Percentiles rank a stretch among this genome's conserved stretches.
Conservation (phyloP, 2,888 invertebrate species). For the Dexiosoma caninum region DNA sequence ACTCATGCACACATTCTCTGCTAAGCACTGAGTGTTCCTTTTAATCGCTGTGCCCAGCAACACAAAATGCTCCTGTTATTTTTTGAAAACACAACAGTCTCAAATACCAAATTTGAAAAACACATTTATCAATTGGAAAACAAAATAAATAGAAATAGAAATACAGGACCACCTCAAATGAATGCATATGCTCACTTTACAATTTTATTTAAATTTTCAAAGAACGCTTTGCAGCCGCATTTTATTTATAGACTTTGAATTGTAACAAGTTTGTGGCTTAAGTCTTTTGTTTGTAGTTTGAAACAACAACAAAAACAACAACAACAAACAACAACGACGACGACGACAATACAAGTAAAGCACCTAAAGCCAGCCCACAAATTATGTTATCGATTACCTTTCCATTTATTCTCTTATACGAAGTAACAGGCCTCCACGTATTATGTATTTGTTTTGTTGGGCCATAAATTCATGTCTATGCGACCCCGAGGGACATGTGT, state of each 20-base stretch:
- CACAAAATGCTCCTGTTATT: not conserved
- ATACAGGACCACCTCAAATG: not conserved
- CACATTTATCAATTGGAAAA: not conserved
- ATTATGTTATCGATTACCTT: constrained; percentile 36
- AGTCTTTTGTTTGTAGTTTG: constrained; percentile 56
- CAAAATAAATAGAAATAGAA: not conserved
- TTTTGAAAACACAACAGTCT: not conserved
- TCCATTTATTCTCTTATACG: constrained; percentile 35
- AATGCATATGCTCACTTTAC: not conserved
- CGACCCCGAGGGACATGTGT: constrained; percentile 48
- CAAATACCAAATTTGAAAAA: not conserved
- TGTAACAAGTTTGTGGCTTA: constrained; percentile 35
- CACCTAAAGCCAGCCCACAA: constrained; percentile 7
- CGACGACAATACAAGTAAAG: no score
- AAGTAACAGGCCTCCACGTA: not conserved
- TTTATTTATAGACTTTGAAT: constrained; percentile 36
- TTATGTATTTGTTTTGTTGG: not conserved
- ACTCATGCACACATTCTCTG: no score
- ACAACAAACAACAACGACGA: no score
- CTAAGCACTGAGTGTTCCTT: no score
- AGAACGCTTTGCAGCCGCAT: not conserved
- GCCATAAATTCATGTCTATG: constrained; percentile 16
- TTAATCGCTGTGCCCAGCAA: no score
- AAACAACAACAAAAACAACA: no score
- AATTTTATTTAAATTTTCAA: constrained; percentile 12